Conservation (phyloP, 2,113 vertebrate species). For the Odocoileus hemionus region DNA sequence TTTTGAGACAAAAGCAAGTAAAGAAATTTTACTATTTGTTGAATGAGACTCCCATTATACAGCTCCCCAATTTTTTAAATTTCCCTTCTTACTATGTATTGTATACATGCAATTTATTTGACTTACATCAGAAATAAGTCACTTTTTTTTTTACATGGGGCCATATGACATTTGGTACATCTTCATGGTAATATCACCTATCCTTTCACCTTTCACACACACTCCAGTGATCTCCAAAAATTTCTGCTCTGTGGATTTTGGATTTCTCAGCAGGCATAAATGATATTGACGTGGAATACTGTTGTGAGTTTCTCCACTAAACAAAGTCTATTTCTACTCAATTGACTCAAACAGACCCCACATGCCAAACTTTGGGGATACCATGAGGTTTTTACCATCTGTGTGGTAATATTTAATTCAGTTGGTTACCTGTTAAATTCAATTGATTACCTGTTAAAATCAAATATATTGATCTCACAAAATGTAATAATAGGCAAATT, state of each 20-base stretch:
- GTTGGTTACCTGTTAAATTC: conserved; percentile 31
- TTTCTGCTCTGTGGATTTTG: not conserved
- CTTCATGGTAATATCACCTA: not conserved
- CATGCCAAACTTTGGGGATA: conserved; percentile 36
- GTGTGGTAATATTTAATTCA: conserved; percentile 51
- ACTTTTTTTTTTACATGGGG: not conserved
- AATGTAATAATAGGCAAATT: conserved; percentile 39
- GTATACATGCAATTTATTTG: not conserved
- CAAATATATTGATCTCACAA: conserved; percentile 36
- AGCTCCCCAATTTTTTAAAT: not conserved
- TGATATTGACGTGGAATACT: conserved; percentile 11
- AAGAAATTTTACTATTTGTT: not conserved
- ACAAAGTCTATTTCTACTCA: conserved; percentile 31
- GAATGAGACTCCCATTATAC: not conserved
- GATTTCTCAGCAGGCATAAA: conserved; percentile 33
- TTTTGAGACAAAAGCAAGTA: conserved; percentile 15
- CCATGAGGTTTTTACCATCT: conserved; percentile 45
- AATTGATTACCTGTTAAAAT: conserved; percentile 34
- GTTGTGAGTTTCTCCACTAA: conserved; percentile 34
- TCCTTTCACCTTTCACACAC: not conserved
- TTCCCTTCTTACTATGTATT: not conserved
- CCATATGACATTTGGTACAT: not conserved
- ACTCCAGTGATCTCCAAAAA: not conserved
- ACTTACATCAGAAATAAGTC: not conserved
- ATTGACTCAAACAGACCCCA: conserved; percentile 14